Evolutionary conservation across 2,113 vertebrate genomes (phyloP).

Genomic region (Nothocercus julius): DNA sequence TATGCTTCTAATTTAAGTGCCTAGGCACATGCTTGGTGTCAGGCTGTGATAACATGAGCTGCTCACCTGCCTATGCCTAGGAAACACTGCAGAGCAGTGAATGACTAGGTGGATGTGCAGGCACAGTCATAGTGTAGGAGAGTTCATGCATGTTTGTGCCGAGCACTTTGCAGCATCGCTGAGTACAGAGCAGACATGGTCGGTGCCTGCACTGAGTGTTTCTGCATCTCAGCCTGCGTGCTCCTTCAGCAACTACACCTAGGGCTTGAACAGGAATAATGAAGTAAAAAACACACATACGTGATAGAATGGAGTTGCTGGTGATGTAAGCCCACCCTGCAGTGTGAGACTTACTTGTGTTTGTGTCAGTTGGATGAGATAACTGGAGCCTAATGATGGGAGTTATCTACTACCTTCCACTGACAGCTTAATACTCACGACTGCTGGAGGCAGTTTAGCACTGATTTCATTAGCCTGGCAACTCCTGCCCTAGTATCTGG

Average conservation of each 20-base stretch:
- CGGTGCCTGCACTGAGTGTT: neutral
- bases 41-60: neutral
- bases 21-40: neutral
- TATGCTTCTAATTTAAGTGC: neutral
- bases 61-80: neutral
- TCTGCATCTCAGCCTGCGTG: neutral
- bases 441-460: neutral
- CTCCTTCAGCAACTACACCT: neutral
- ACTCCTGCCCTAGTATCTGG: neutral
- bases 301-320: neutral
- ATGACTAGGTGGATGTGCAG: neutral
- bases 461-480: neutral
- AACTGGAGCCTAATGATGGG: neutral
- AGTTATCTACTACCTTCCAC: neutral
- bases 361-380: neutral
- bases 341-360: neutral
- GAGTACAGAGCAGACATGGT: neutral
- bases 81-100: neutral
- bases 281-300: neutral
- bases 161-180: neutral
- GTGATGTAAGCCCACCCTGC: neutral
- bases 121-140: neutral
- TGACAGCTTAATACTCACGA: neutral
- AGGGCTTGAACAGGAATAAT: neutral
- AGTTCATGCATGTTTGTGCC: rapidly evolving